Evolutionary conservation across 2,888 invertebrate species (phyloP), one percentile per base, ranked within the genome.

Genomic region (Poecilus cupreus): DNA sequence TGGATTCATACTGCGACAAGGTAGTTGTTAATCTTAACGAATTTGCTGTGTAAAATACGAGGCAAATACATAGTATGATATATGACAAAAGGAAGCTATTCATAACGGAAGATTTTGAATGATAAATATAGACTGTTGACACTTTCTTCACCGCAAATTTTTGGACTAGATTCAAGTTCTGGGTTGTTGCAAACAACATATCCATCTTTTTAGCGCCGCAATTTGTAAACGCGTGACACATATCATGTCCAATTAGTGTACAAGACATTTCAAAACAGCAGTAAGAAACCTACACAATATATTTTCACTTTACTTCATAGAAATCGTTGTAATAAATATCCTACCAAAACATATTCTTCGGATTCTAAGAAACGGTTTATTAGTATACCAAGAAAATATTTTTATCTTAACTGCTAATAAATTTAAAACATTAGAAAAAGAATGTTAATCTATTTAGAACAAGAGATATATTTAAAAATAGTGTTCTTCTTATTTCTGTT

Each of bases 151-250:
- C 26, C 64, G 37, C 51, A 68, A 18, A 16, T 13, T 37, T 68
- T 68, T 68, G 64, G 64, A 68, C 64, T 16, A 13, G 39, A 20
- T 68, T 68, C 64, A 68, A 68, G 64, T 68, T 60, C 16, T 16
- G 64, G 32, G 37, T 37, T 16, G 16, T n/a, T 4, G 24, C 37
- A 37, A 37, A 68, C 37, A 68, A 68, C 64, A 68, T 32, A 68
- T 68, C 64, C 37, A 68, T 68, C 64, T 37, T 37, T 68, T 68
- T 68, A 68, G 64, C 64, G 64, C 64, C 64, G 37, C 37, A 68
- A 68, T 68, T 68, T 68, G 64, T 68, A 68, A 37, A 32, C 64
- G 64, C 16, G 16, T 68, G 64, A 37, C 64, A 68, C 64, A 68
- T 37, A 68, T 68, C 64, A 37, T 68, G 39, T 68, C 64, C 37